Evolutionary conservation across 2,113 vertebrate genomes (phyloP).

Genomic region (Stigmatopora nigra): DNA sequence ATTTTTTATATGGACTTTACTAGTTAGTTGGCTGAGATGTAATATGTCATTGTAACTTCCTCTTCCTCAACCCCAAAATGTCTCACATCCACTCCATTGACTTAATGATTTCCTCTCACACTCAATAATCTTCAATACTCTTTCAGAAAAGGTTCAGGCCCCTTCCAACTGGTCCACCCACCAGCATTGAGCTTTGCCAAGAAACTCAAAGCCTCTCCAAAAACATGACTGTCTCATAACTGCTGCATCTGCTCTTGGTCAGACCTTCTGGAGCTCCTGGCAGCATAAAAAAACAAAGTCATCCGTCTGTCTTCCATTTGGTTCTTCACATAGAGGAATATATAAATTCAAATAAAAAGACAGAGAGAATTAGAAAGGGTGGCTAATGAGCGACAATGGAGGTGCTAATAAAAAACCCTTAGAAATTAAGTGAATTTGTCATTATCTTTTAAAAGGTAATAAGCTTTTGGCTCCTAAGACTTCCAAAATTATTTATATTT

Average conservation of each 20-base stretch:
- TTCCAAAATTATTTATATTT: background rate
- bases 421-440: background rate
- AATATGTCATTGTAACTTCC: constrained; percentile 26
- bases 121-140: constrained; percentile 44
- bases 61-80: constrained; percentile 16
- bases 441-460: background rate
- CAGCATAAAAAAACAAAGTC: constrained; percentile 38
- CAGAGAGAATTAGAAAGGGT: constrained; percentile 7
- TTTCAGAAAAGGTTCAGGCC: constrained; percentile 45
- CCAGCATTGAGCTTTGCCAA: constrained; percentile 42
- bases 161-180: constrained; percentile 54
- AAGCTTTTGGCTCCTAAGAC: background rate
- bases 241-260: constrained; percentile 62
- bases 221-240: constrained; percentile 49
- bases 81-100: constrained; percentile 20
- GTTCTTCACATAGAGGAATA: constrained; percentile 19
- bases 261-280: constrained; percentile 52
- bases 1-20: constrained; percentile 10
- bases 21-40: constrained; percentile 16
- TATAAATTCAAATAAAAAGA: constrained; percentile 11
- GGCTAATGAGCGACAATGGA: constrained; percentile 3
- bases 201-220: constrained; percentile 46
- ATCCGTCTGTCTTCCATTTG: constrained; percentile 40
- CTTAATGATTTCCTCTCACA: constrained; percentile 51
- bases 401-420: constrained; percentile 8